Conservation (phyloP, 2,888 invertebrate species). For the Pyrrhosoma nymphula region DNA sequence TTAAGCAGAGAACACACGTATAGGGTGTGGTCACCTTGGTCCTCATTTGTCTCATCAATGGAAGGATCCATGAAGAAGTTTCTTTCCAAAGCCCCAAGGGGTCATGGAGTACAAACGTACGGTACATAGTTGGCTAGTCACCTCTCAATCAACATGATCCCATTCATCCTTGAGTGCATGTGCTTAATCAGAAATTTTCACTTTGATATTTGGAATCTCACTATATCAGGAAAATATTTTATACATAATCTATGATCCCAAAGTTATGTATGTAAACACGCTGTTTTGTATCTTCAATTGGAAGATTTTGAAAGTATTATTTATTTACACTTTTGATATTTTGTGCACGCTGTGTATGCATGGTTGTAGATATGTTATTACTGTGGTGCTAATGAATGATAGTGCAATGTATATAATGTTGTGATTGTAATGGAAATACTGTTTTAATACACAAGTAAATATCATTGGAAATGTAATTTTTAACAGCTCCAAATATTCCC, state of each 20-base stretch:
- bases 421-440: slow-evolving; percentile 54
- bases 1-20: neutral
- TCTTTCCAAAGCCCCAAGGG: neutral
- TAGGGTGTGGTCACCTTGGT: neutral
- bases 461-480: neutral
- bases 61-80: neutral
- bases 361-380: slow-evolving; percentile 61
- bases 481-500: too few relatives aligned
- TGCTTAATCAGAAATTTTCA: slow-evolving; percentile 32
- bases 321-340: slow-evolving; percentile 61
- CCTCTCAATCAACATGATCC: neutral
- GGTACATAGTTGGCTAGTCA: neutral
- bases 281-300: slow-evolving; percentile 59
- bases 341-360: slow-evolving; percentile 55
- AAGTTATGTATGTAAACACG: slow-evolving; percentile 43
- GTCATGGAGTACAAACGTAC: neutral
- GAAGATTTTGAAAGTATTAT: slow-evolving; percentile 65
- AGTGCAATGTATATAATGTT: slow-evolving; percentile 58
- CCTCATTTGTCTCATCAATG: neutral
- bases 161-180: neutral
- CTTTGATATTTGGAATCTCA: slow-evolving; percentile 40
- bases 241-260: slow-evolving; percentile 1
- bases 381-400: slow-evolving; percentile 65
- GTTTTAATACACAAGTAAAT: slow-evolving; percentile 45
- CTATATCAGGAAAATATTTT: slow-evolving; percentile 43